Evolutionary conservation across 2,113 vertebrate genomes (phyloP), one percentile per base, ranked within the genome.

Genomic region (Desmodus rotundus): DNA sequence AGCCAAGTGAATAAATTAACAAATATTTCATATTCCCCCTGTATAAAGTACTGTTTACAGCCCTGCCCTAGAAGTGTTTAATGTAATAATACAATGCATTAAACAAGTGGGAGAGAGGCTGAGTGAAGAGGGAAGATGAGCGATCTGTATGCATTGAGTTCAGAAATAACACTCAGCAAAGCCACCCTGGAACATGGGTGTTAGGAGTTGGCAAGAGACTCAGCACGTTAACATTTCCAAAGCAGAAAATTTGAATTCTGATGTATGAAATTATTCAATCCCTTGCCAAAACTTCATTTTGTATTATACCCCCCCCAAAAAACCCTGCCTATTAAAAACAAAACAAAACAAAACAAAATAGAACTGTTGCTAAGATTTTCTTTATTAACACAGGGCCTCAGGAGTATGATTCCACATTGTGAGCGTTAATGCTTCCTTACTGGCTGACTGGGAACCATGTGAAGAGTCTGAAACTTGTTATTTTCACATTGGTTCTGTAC

Each of bases 391-490:
- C 72, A 82, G n/a, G 19, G 10, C 17, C 26, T 89, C 54, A 33
- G 38, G 61, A 81, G 19, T 11, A 43, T 56, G 1, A 72, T 96
- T 47, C 3, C 89, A 95, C 82, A 31, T 45, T 92, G 47, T 19
- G 88, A 74, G 91, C 6, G 38, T 52, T 85, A 31, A 61, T 77
- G 22, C 70, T 97, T 67, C 58, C 47, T 95, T 41, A 56, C n/a
- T 90, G 81, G 86, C 56, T 96, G 63, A 92, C n/a, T 92, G 96
- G 77, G 93, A 96, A 47, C 81, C 68, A 94, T 94, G 92, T 95
- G 86, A 98, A 96, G 94, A 95, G 88, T 92, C 94, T 91, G 94
- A 97, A 97, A 93, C 92, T 97, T 97, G 93, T 96, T 93, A 98
- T 97, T 97, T 97, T 92, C 94, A 72, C 82, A 95, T 68, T 89